Base-by-base conservation (phyloP, 2,888 invertebrate genomes). In the Plagiodera versicolora region DNA sequence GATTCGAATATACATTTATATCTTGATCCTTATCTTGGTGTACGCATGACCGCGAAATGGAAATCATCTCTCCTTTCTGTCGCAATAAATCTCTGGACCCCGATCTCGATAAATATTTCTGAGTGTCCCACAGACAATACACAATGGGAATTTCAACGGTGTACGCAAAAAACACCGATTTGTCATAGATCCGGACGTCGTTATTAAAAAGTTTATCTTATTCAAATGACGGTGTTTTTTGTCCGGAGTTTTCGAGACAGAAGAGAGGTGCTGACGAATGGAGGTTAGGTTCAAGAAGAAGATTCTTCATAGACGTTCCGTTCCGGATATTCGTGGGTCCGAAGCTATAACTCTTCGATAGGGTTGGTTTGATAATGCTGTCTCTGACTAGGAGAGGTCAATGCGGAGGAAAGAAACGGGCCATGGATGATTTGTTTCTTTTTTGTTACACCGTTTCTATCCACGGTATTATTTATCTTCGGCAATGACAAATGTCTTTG, bases 251-350 rank as follows among this genome's bases (percentile, higher is more conserved):
- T 39, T 39, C 39, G 39, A 11, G 14, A 11, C 39, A 8, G 14
- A 14, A 2, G 14, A 39, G 58, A 63, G 60, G 67, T 62, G 69
- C 67, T 75, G 75, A 75, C 72, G 71, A 68, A 75, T 75, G 66
- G 70, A 69, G 74, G 74, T 72, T 60, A 65, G 62, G 74, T 74
- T 74, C 72, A 72, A 69, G 70, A 56, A 63, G 65, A 72, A 67
- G 64, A 66, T 75, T 66, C 67, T 68, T 75, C 67, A 69, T 69
- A 72, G 57, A 14, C 11, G 61, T 67, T 70, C 70, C 71, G 63
- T 60, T 51, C 51, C 48, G 56, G 39, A 39, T 58, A 58, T 55
- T 62, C 58, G 56, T 49, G 55, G 56, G 58, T 48, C 47, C 39
- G 14, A 44, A 44, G 62, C 62, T 30, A 62, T 62, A 62, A 62